These are phyloP conservation scores for Melipona bicolor DNA, from an alignment of 2,888 invertebrate genomes.

Conservation along the genomic window DNA sequence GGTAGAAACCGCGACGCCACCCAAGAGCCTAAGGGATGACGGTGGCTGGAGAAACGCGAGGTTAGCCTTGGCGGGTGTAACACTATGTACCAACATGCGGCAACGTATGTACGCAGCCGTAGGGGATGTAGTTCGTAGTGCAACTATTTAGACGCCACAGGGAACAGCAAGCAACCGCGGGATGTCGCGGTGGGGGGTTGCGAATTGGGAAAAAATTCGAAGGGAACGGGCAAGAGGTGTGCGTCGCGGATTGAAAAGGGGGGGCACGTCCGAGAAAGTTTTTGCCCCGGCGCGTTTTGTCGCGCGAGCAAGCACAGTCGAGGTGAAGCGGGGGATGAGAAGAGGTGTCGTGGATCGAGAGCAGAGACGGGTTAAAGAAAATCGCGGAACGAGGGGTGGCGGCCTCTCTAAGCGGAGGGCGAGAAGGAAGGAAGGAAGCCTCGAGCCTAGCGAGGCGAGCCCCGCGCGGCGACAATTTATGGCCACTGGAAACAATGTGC, in stretches of 20 bases:
- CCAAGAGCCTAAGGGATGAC: conserved; percentile 65
- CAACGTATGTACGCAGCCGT: conserved; percentile 6
- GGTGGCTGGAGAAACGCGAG: conserved; percentile 47
- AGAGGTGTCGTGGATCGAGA: conserved; percentile 43
- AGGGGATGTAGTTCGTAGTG: conserved; percentile 11
- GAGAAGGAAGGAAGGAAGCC: conserved; percentile 73
- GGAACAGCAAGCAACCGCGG: neutral
- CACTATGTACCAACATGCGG: conserved; percentile 20
- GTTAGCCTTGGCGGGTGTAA: conserved; percentile 6
- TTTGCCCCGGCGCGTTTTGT: conserved; percentile 37
- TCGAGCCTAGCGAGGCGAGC: conserved; percentile 71
- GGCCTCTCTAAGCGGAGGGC: conserved; percentile 28
- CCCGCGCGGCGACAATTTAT: conserved; percentile 77
- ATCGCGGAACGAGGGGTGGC: conserved; percentile 33
- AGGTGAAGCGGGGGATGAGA: conserved; percentile 9
- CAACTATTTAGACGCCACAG: conserved; percentile 32
- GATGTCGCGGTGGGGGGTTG: neutral
- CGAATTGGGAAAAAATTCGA: neutral
- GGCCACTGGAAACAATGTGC: conserved; percentile 78
- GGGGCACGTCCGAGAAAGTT: neutral
- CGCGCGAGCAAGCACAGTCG: conserved; percentile 58
- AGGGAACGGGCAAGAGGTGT: neutral
- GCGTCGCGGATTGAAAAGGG: neutral
- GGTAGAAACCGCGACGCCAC: conserved; percentile 52
- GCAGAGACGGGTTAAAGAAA: conserved; percentile 53